These are phyloP conservation scores for Pampusana beccarii DNA, from an alignment of 2,113 vertebrate species.

Conservation along the genomic window DNA sequence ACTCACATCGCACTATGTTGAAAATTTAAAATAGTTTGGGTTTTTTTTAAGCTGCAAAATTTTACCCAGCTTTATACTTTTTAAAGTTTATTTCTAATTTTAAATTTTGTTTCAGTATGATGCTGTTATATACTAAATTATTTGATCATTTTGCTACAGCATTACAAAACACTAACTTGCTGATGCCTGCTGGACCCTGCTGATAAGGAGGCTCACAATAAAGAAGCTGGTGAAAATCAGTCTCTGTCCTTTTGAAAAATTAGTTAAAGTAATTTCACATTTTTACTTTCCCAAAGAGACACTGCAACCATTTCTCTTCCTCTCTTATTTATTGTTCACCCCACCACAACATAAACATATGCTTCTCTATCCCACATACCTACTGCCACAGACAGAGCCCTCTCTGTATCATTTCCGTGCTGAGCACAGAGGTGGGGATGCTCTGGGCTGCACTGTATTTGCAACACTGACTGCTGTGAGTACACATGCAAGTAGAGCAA, in stretches of 20 bases:
- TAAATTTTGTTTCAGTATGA: neutral
- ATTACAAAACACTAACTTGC: constrained; percentile 38
- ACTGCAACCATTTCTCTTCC: constrained; percentile 21
- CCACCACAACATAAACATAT: neutral
- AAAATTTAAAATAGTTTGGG: constrained; percentile 25
- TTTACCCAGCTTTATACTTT: neutral
- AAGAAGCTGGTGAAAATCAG: constrained; percentile 49
- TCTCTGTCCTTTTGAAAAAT: constrained; percentile 68
- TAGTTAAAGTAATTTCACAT: constrained; percentile 56
- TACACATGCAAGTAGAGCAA: constrained; percentile 29
- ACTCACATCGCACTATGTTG: neutral
- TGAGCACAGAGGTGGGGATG: neutral
- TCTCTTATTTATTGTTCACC: constrained; percentile 39
- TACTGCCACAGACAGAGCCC: neutral
- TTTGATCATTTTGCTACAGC: constrained; percentile 48
- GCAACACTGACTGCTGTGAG: constrained; percentile 32
- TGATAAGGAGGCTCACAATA: constrained; percentile 63
- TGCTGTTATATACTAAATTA: constrained; percentile 1
- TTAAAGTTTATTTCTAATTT: neutral
- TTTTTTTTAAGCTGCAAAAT: constrained; percentile 35
- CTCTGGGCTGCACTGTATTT: constrained; percentile 20
- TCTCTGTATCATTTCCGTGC: neutral
- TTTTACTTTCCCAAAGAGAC: constrained; percentile 52
- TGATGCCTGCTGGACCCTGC: constrained; percentile 55
- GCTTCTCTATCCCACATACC: neutral